Evolutionary conservation across 1,140 invertebrate genomes (phyloP).

Genomic region (Halesus radiatus): DNA sequence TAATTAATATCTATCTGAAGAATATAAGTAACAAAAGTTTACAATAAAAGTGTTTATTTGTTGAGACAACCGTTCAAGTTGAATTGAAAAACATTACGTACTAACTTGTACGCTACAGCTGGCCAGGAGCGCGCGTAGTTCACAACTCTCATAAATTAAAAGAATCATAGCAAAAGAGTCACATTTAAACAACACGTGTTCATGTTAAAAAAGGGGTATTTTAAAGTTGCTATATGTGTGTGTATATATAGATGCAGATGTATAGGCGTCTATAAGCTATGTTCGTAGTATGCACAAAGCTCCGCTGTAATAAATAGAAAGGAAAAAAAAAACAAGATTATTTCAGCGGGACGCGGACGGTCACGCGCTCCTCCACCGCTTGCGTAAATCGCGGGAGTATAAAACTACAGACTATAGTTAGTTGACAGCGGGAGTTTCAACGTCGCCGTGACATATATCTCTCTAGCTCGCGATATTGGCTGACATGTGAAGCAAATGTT

Average conservation of each 20-base stretch:
- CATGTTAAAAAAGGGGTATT: not conserved
- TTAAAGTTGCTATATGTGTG: not conserved
- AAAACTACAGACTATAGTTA: conserved; percentile 6
- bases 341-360: conserved; percentile 17
- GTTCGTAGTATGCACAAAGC: not conserved
- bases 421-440: not conserved
- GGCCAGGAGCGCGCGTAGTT: too few relatives aligned
- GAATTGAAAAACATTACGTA: too few relatives aligned
- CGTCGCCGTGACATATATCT: not conserved
- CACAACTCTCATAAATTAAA: too few relatives aligned
- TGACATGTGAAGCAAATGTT: too few relatives aligned
- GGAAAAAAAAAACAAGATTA: not conserved
- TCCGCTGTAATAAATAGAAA: not conserved
- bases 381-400: conserved; percentile 17
- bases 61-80: too few relatives aligned
- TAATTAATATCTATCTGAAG: too few relatives aligned
- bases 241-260: not conserved
- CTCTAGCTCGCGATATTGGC: not conserved
- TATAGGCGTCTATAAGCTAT: not conserved
- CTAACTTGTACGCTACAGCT: too few relatives aligned
- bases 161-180: not conserved
- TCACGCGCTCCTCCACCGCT: conserved; percentile 13
- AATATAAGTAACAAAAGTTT: too few relatives aligned
- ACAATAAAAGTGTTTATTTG: too few relatives aligned
- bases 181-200: not conserved